Conservation (phyloP, 2,113 vertebrate genomes). For the Saimiri boliviensis region DNA sequence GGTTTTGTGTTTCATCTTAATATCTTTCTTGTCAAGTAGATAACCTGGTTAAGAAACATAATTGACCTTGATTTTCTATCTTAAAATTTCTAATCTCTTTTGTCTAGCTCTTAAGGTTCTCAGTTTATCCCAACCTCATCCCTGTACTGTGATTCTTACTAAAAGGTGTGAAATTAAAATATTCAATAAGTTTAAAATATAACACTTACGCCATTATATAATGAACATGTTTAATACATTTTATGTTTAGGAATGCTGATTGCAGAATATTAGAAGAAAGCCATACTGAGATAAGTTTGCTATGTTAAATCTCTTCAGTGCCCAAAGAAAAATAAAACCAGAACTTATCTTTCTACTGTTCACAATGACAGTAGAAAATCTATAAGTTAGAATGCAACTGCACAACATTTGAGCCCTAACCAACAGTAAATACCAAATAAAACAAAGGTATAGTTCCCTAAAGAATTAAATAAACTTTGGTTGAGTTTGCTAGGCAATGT, state of each 20-base stretch:
- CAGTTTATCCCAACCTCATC: neutral
- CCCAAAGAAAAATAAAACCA: neutral
- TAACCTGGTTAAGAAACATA: neutral
- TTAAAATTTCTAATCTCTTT: neutral
- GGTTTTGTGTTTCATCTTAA: neutral
- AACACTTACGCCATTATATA: neutral
- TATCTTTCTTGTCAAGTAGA: neutral
- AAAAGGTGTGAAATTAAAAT: neutral
- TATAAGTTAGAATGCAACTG: neutral
- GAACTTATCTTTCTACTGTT: neutral
- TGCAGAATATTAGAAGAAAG: neutral
- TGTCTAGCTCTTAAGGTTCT: neutral
- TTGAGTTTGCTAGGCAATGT: neutral
- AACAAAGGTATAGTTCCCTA: neutral
- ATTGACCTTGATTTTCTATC: neutral
- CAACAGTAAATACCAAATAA: neutral
- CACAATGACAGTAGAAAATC: neutral
- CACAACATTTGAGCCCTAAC: neutral
- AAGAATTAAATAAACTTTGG: neutral
- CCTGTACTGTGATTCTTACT: neutral
- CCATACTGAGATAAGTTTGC: neutral
- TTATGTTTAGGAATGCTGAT: neutral
- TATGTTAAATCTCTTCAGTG: neutral
- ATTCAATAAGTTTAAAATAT: neutral
- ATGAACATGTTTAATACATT: neutral